Evolutionary conservation across 2,113 vertebrate genomes (phyloP).

Genomic region (Vicugna pacos): DNA sequence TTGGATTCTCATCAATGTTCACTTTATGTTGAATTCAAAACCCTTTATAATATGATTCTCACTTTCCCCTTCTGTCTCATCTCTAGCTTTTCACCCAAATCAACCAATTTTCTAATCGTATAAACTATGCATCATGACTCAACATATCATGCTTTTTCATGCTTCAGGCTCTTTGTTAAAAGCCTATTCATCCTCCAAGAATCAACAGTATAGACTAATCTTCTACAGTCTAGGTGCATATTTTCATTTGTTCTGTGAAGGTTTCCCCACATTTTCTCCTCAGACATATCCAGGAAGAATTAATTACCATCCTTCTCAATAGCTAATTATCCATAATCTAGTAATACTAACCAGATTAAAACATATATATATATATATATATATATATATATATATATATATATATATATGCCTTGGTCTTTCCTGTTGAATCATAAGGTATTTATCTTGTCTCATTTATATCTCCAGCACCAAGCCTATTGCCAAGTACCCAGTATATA

Average conservation of each 20-base stretch:
- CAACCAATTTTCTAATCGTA: not conserved
- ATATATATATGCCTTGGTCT: not conserved
- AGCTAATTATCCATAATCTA: not conserved
- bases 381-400: not conserved
- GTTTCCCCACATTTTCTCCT: not conserved
- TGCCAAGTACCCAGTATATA: not conserved
- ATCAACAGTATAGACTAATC: not conserved
- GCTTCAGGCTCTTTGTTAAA: not conserved
- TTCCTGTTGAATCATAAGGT: not conserved
- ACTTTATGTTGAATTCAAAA: not conserved
- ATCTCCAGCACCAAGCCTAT: not conserved
- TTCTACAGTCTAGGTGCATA: not conserved
- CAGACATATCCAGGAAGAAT: not conserved
- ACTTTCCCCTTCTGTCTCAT: not conserved
- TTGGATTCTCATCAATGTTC: constrained; percentile 18
- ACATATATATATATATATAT: not conserved
- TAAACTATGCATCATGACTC: not conserved
- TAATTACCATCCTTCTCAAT: not conserved
- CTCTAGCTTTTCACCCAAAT: not conserved
- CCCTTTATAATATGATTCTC: not conserved
- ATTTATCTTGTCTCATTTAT: constrained; percentile 1
- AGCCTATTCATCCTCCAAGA: not conserved
- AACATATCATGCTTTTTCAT: not conserved
- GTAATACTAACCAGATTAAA: not conserved
- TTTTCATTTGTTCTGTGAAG: not conserved